Conservation (phyloP, 1,140 invertebrate species). For the Dreissena polymorpha region DNA sequence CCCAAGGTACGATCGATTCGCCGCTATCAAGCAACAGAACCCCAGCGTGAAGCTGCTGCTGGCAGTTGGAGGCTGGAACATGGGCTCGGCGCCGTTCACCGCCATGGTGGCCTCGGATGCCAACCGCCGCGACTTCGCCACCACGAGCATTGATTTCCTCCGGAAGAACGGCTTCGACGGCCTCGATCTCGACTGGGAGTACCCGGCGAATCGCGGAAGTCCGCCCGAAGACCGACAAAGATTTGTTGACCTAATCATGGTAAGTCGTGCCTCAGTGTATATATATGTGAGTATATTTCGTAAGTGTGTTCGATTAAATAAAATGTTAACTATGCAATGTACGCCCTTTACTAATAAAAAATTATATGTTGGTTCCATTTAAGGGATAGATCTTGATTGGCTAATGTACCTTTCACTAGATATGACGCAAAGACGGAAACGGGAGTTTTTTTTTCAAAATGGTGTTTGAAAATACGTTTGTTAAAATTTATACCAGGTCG, state of each 20-base stretch:
- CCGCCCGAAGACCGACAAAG: constrained; percentile 93
- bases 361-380: too few relatives aligned
- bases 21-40: constrained; percentile 95
- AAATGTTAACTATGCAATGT: too few relatives aligned
- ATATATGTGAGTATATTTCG: too few relatives aligned
- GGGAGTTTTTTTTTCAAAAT: too few relatives aligned
- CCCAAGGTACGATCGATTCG: constrained; percentile 96
- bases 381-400: too few relatives aligned
- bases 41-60: constrained; percentile 94
- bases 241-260: constrained; percentile 92
- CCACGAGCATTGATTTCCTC: constrained; percentile 89
- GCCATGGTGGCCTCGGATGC: constrained; percentile 65
- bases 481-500: too few relatives aligned
- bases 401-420: too few relatives aligned
- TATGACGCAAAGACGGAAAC: too few relatives aligned
- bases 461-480: too few relatives aligned
- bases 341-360: too few relatives aligned
- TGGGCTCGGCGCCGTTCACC: constrained; percentile 89
- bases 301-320: too few relatives aligned
- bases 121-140: constrained; percentile 66
- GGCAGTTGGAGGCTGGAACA: constrained; percentile 98
- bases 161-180: constrained; percentile 90
- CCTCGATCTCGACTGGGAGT: constrained; percentile 97
- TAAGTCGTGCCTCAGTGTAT: constrained; percentile 75
- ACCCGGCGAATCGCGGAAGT: constrained; percentile 94